A percentile compares a stretch with the other conserved stretches of the same genome.
Evolutionary conservation across 2,888 invertebrate genomes (phyloP).

Genomic region (Ormia ochracea): DNA sequence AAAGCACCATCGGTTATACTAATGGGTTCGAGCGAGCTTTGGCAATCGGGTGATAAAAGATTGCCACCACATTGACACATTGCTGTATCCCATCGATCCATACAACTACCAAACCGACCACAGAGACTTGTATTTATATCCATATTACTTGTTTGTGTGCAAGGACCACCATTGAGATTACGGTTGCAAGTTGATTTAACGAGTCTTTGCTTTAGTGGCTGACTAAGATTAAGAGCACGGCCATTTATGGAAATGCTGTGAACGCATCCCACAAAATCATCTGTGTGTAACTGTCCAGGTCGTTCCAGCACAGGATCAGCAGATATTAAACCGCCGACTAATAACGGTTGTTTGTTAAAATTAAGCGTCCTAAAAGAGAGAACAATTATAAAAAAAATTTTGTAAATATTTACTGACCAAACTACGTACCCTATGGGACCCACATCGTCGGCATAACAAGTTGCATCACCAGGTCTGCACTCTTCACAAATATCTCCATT

Average conservation of each 20-base stretch:
- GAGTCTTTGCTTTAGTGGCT: constrained; percentile 84
- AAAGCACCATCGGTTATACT: constrained; percentile 87
- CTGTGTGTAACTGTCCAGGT: constrained; percentile 92
- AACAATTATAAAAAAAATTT: too few species aligned
- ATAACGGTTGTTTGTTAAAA: constrained; percentile 91
- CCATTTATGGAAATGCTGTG: constrained; percentile 94
- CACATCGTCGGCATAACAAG: constrained; percentile 90
- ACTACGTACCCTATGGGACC: constrained; percentile 90
- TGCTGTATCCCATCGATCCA: constrained; percentile 89
- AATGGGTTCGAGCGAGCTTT: constrained; percentile 86
- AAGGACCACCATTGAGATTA: constrained; percentile 82
- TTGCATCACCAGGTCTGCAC: constrained; percentile 88
- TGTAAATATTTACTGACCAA: background rate
- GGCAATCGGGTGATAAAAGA: constrained; percentile 87
- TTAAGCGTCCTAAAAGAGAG: constrained; percentile 85
- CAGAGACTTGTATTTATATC: constrained; percentile 78
- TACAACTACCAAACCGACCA: constrained; percentile 83
- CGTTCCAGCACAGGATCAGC: constrained; percentile 92
- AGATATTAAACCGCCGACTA: constrained; percentile 89
- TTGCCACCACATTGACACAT: constrained; percentile 84
- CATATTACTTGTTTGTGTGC: constrained; percentile 77
- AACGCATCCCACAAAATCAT: constrained; percentile 95
- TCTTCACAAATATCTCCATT: constrained; percentile 92
- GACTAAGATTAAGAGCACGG: constrained; percentile 87
- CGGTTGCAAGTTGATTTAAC: constrained; percentile 87